Evolutionary conservation across 2,113 vertebrate genomes (phyloP).

Genomic region (Benitochromis conjunctus): DNA sequence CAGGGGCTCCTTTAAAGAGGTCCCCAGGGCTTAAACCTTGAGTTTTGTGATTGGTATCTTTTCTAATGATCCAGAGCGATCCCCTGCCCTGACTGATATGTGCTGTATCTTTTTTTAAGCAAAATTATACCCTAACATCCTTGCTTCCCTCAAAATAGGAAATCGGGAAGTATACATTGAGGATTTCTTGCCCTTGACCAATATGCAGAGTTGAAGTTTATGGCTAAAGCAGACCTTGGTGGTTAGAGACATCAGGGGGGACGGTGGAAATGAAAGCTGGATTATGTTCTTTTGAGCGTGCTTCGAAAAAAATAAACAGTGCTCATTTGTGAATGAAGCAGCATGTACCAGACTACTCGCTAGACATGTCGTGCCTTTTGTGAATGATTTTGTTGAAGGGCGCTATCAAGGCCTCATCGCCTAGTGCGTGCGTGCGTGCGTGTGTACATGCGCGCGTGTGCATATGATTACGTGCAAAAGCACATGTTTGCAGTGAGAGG

Average conservation of each 20-base stretch:
- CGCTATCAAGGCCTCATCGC: slow-evolving; percentile 22
- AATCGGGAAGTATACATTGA: neutral
- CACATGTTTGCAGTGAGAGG: slow-evolving; percentile 31
- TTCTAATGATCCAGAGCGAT: neutral
- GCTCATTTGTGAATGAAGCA: slow-evolving; percentile 51
- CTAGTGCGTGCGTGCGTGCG: neutral
- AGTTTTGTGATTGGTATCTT: neutral
- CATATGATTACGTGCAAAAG: slow-evolving; percentile 20
- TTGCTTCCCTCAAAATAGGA: neutral
- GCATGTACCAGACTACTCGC: neutral
- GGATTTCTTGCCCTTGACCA: neutral
- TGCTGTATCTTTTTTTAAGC: neutral
- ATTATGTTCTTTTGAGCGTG: slow-evolving; percentile 41
- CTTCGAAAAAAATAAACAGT: neutral
- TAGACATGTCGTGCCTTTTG: slow-evolving; percentile 26
- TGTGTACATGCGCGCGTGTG: neutral
- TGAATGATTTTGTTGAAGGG: slow-evolving; percentile 58
- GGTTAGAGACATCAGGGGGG: slow-evolving; percentile 15
- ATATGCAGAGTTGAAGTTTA: neutral
- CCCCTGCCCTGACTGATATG: neutral
- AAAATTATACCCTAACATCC: neutral
- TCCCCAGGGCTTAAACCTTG: neutral
- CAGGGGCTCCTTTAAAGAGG: slow-evolving; percentile 22
- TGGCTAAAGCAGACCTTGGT: slow-evolving; percentile 1
- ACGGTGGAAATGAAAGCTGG: slow-evolving; percentile 34